Evolutionary conservation across 2,797 vertebrate species (phyloP).

Genomic region (Myiotriccus ornatus): DNA sequence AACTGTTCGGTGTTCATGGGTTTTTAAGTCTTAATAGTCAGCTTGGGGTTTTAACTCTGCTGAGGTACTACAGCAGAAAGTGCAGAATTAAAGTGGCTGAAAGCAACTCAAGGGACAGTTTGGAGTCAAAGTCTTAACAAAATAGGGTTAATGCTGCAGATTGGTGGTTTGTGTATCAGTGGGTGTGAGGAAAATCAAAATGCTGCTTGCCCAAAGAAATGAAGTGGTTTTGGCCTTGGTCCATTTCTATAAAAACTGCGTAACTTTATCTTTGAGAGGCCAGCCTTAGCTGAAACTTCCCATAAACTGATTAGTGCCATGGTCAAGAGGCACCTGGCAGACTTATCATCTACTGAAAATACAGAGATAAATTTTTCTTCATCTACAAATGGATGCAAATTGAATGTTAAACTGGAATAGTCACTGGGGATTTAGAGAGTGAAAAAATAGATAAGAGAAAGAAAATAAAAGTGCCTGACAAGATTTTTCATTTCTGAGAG

Average conservation of each 20-base stretch:
- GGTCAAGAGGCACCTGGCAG: slow-evolving; percentile 34
- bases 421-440: neutral
- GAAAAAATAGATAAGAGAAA: neutral
- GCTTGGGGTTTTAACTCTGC: neutral
- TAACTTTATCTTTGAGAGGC: neutral
- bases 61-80: neutral
- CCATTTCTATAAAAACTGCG: neutral
- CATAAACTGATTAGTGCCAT: slow-evolving; percentile 5
- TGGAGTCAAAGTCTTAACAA: neutral
- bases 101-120: neutral
- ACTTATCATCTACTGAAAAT: neutral
- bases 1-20: neutral
- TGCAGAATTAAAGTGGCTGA: neutral
- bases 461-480: slow-evolving; percentile 8
- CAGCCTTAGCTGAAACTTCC: neutral
- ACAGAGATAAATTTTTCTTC: slow-evolving; percentile 1
- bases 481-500: slow-evolving; percentile 11
- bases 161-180: neutral
- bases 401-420: slow-evolving; percentile 2
- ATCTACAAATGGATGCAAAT: slow-evolving; percentile 46
- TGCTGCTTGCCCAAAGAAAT: neutral
- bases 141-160: neutral
- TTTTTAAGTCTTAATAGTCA: neutral
- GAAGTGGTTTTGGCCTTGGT: neutral
- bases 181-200: neutral